Conservation (phyloP, 2,888 invertebrate species). For the Nineta flava region DNA sequence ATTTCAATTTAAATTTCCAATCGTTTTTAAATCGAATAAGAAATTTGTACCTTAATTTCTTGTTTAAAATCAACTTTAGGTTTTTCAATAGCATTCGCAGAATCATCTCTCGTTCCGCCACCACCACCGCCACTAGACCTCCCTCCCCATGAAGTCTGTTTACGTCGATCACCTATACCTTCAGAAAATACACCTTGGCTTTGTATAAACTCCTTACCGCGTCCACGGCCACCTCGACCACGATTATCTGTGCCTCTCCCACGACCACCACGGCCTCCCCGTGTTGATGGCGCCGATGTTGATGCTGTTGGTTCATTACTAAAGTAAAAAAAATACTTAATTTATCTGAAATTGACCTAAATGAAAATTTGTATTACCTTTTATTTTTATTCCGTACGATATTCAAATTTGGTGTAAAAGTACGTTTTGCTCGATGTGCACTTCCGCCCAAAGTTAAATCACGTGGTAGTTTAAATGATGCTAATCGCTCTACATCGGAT, state of each 20-base stretch:
- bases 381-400: conserved; percentile 42
- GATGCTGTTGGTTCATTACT: background rate
- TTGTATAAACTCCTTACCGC: conserved; percentile 2
- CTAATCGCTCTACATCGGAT: conserved; percentile 20
- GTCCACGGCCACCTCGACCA: background rate
- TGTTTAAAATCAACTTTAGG: conserved; percentile 4
- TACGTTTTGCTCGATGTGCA: conserved; percentile 31
- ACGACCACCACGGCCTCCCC: background rate
- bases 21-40: background rate
- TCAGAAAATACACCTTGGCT: conserved; percentile 6
- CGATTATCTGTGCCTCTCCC: background rate
- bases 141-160: background rate
- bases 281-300: background rate
- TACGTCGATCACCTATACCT: conserved; percentile 4
- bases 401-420: conserved; percentile 43
- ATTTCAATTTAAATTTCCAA: background rate
- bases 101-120: background rate
- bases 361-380: conserved; percentile 21
- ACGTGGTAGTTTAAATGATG: conserved; percentile 36
- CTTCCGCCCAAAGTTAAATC: conserved; percentile 37
- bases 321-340: too few relatives aligned
- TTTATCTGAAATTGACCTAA: background rate
- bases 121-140: background rate
- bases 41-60: background rate
- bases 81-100: background rate